phyloP scores from a whole-genome alignment of 2,113 vertebrate genomes.

The Ginglymostoma cirratum region DNA sequence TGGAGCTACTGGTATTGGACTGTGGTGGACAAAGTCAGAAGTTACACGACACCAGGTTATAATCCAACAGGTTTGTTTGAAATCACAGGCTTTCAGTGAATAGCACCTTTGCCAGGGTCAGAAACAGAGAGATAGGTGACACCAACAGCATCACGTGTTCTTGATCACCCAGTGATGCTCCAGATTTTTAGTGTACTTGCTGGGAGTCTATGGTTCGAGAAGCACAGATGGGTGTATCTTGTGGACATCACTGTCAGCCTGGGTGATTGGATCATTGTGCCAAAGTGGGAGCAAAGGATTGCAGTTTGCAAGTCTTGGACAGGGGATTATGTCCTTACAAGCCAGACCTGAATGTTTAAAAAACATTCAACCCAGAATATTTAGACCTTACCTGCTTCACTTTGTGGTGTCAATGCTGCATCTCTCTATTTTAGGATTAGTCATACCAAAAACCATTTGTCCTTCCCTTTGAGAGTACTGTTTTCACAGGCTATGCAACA shows the following conservation, averaged over 20 bases:
- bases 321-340: neutral
- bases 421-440: neutral
- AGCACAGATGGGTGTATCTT: neutral
- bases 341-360: neutral
- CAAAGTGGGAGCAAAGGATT: neutral
- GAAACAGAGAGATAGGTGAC: neutral
- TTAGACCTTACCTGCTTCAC: neutral
- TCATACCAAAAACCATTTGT: neutral
- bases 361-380: neutral
- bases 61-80: no score
- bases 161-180: neutral
- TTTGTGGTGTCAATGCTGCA: neutral
- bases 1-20: no score
- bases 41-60: no score
- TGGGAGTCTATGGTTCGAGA: neutral
- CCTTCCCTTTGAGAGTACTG: conserved; percentile 11
- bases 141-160: neutral
- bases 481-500: neutral
- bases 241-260: no score
- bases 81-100: no score
- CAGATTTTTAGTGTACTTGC: no score
- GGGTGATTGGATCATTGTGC: no score
- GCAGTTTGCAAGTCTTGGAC: neutral
- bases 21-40: no score
- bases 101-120: no score